A percentile compares a stretch with the other conserved stretches of the same genome.
phyloP scores from a whole-genome alignment of 2,888 invertebrate species.

The Cheilosia pagana region DNA sequence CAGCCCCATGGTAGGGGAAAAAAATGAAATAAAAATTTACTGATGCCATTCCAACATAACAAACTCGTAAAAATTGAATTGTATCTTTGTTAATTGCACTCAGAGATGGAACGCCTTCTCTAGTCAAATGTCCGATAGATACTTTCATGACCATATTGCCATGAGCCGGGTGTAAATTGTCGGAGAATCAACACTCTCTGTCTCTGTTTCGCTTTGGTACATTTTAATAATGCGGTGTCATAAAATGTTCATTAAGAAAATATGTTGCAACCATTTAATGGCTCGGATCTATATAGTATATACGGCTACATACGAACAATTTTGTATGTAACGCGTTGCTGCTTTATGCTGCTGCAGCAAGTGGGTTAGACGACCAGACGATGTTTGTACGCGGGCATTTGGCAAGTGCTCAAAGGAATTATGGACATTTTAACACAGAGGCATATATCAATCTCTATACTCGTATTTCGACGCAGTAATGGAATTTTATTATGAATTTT shows the following conservation, averaged over 20 bases:
- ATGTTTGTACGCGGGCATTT: conserved; percentile 30
- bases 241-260: conserved; percentile 78
- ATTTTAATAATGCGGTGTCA: conserved; percentile 71
- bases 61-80: conserved; percentile 60
- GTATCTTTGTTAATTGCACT: conserved; percentile 59
- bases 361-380: conserved; percentile 29
- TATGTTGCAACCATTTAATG: conserved; percentile 76
- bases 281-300: conserved; percentile 66
- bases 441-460: conserved; percentile 65
- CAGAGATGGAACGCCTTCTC: conserved; percentile 5
- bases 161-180: conserved; percentile 17
- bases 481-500: conserved; percentile 73
- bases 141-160: conserved; percentile 30
- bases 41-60: conserved; percentile 8
- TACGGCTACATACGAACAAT: conserved; percentile 39
- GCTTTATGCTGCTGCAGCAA: conserved; percentile 11
- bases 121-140: conserved; percentile 12
- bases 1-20: too few relatives aligned
- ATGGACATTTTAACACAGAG: conserved; percentile 67
- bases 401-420: conserved; percentile 68
- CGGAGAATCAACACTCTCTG: conserved; percentile 35
- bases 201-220: conserved; percentile 17
- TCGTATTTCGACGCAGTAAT: conserved; percentile 53
- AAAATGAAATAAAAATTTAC: conserved; percentile 1
- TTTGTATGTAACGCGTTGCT: conserved; percentile 11